phyloP scores from a whole-genome alignment of 2,113 vertebrate species.

The Megaceryle torquata region DNA sequence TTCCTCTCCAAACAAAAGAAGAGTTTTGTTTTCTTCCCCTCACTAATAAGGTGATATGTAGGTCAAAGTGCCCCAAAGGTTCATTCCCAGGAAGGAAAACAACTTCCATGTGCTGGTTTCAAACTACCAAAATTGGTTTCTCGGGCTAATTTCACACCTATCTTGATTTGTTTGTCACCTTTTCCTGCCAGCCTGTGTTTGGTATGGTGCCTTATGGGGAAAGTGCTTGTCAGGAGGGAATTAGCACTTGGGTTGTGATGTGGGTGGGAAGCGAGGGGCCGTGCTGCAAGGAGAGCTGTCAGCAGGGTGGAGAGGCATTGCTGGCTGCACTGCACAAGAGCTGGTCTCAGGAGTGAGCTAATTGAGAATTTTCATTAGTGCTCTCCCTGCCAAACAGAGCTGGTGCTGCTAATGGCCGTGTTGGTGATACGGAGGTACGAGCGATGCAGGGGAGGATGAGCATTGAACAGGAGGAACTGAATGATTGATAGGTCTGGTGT shows the following conservation, averaged over 20 bases:
- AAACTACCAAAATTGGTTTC: background rate
- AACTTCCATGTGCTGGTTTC: background rate
- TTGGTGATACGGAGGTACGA: accelerated
- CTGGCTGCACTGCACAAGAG: accelerated
- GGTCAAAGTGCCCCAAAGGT: background rate
- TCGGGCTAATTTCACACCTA: accelerated
- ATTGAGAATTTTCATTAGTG: background rate
- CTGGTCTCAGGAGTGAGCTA: background rate
- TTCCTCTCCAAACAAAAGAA: background rate
- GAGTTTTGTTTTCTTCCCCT: background rate
- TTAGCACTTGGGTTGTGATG: background rate
- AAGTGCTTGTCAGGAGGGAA: background rate
- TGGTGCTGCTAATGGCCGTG: background rate
- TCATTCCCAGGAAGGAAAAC: background rate
- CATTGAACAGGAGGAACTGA: background rate
- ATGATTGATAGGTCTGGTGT: background rate
- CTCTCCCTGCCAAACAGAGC: background rate
- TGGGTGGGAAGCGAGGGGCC: background rate
- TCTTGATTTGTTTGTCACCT: background rate
- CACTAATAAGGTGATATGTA: background rate
- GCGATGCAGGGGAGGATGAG: background rate
- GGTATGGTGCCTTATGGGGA: background rate
- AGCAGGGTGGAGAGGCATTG: background rate
- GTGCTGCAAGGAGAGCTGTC: background rate
- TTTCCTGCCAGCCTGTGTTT: background rate